Base-by-base conservation (phyloP, 2,888 invertebrate genomes). In the Clistopyga incitator region DNA sequence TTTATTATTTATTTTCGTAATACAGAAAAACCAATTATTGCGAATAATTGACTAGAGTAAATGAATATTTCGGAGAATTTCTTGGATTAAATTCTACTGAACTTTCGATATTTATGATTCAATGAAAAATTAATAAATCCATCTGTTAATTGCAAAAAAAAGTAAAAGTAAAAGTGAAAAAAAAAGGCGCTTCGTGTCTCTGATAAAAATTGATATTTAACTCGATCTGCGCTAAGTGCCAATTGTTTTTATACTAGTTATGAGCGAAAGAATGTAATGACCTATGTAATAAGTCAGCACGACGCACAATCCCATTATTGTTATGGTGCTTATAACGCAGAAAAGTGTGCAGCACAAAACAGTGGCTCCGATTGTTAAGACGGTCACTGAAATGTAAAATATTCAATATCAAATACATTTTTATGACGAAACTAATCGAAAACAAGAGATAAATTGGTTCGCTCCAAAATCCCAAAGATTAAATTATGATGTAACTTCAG, bases 341-440 rank as follows among this genome's bases (percentile, higher is more conserved):
- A 87, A 81, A 0, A 87, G 68, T 23, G 84, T 79, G 50, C 86
- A 85, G 64, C 85, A 86, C n/a, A 87, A 68, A 59, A 87, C 77
- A 0, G 84, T 65, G n/a, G 84, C 81, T 52, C 86, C 85, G 20
- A 87, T 81, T 10, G 84, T 78, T 50, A 87, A 59, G 50, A 86
- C 79, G 4, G 81, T 79, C 47, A 85, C 87, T 87, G 85, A 38
- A 81, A 84, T 20, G 20, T 3, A 38, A 3, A 38, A 42, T 38
- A 1, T 2, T 64, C 3, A 34, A 2, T 64, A 38, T 20, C 0
- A 42, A 20, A 34, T 20, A 20, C 18, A 8, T 38, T 42, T 38
- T 18, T 64, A 11, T 64, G 18, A 0, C 38, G 3, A 34, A 64
- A 38, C 15, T 0, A 2, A 59, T 1, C 15, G 11, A 2, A 25